Evolutionary conservation across 2,888 invertebrate genomes (phyloP), one percentile per base, ranked within the genome.

Genomic region (Eupithecia exiguata): DNA sequence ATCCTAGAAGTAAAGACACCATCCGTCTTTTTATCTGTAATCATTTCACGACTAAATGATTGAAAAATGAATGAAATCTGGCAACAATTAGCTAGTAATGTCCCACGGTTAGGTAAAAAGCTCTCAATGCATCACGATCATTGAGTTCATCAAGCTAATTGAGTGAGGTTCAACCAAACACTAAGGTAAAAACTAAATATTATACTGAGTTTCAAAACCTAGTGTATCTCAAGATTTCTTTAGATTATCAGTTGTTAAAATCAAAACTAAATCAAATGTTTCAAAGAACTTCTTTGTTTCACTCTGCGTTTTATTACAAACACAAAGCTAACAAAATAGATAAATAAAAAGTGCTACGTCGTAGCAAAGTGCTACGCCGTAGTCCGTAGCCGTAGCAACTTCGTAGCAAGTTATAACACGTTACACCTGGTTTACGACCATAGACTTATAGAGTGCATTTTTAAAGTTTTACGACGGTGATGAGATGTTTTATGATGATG

Each of bases 331-430:
- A 53, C n/a, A 21, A 68, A 61, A 61, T 61, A 62, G 21, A 58
- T 36, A 67, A 71, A 71, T 61, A 63, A 46, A 68, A 72, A 73
- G 40, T 25, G 66, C 66, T 66, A 66, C 66, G 66, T 10, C 40
- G 73, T 69, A 65, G 61, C 72, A 62, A 66, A 46, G 46, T 78
- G 83, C 84, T 86, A 87, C 85, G 80, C 40, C 81, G 86, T 84
- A 84, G 85, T 75, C 66, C 58, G 72, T 73, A 69, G 73, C 66
- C 62, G 72, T 73, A 69, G 73, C 66, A 38, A 66, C 40, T 66
- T 43, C 84, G 83, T 84, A 84, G 82, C 78, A 69, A 78, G 80
- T 80, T 77, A 77, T 74, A 77, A 76, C 77, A 77, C 62, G 74
- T 76, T 77, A 79, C 75, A 74, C 21, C 70, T 49, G 74, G 69